phyloP scores from a whole-genome alignment of 2,888 invertebrate genomes.

The Eledona agricola region DNA sequence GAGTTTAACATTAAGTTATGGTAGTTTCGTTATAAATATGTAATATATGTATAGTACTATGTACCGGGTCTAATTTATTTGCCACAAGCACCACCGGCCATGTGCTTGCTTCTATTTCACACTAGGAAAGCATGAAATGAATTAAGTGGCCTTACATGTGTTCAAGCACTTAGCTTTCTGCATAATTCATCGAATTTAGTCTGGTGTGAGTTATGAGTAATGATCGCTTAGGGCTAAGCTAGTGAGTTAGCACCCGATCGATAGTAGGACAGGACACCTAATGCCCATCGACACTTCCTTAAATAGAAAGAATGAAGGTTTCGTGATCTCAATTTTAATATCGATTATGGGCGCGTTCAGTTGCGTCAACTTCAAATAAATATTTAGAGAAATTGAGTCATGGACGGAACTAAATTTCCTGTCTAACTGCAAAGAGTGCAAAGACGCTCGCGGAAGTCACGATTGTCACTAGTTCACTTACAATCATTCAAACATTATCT shows the following conservation, averaged over 20 bases:
- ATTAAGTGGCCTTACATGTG: conserved; percentile 21
- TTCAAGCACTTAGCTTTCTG: conserved; percentile 3
- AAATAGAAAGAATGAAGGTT: conserved; percentile 14
- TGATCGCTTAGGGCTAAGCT: background rate
- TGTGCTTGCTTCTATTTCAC: conserved; percentile 35
- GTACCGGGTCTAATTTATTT: conserved; percentile 26
- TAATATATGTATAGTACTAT: conserved; percentile 8
- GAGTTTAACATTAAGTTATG: conserved; percentile 29
- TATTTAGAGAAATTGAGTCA: no score
- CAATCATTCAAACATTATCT: no score
- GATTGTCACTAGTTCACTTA: no score
- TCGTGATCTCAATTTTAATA: conserved; percentile 15
- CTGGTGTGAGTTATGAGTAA: background rate
- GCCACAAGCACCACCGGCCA: conserved; percentile 19
- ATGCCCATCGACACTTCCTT: conserved; percentile 10
- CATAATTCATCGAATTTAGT: conserved; percentile 7
- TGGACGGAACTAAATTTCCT: no score
- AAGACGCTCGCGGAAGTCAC: no score
- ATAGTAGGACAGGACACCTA: conserved; percentile 14
- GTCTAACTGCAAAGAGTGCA: no score
- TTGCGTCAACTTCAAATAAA: no score
- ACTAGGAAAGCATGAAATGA: conserved; percentile 49
- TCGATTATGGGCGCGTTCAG: no score
- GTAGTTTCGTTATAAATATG: conserved; percentile 27
- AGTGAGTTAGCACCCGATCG: no score